A percentile compares a stretch with the other conserved stretches of the same genome.
These are phyloP conservation scores for Periparus ater DNA, from an alignment of 2,797 vertebrate species.

Conservation along the genomic window DNA sequence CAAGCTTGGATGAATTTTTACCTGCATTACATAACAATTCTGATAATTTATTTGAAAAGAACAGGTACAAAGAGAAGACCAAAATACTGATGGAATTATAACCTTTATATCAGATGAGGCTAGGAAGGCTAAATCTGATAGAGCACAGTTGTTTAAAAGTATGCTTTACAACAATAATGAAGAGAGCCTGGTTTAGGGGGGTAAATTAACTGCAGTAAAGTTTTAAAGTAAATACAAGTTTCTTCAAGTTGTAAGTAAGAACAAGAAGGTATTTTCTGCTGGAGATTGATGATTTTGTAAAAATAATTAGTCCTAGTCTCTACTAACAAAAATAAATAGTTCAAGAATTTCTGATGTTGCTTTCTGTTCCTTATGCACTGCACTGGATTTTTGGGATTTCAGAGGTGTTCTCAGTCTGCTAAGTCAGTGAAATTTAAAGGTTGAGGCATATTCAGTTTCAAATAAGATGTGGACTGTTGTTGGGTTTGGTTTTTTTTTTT, in stretches of 20 bases:
- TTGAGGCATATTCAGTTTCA: neutral
- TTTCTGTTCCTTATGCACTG: neutral
- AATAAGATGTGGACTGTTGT: neutral
- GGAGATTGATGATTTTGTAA: neutral
- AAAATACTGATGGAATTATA: neutral
- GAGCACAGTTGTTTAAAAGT: neutral
- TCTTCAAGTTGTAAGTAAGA: neutral
- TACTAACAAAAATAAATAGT: neutral
- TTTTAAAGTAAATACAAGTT: neutral
- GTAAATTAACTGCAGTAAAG: neutral
- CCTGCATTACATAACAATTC: fast-evolving
- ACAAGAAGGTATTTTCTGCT: neutral
- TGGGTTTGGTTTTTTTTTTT: neutral
- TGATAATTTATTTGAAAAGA: neutral
- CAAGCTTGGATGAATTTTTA: neutral
- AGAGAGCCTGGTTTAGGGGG: neutral
- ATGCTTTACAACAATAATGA: neutral
- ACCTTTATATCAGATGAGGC: fast-evolving
- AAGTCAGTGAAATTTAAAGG: neutral
- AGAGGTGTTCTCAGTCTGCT: neutral
- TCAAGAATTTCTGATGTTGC: neutral
- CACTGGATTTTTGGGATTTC: neutral
- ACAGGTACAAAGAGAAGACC: neutral
- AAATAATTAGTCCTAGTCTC: neutral
- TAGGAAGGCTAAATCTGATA: neutral